These are phyloP conservation scores for Drosophila quinaria DNA, from an alignment of 2,888 invertebrate species.

Conservation along the genomic window DNA sequence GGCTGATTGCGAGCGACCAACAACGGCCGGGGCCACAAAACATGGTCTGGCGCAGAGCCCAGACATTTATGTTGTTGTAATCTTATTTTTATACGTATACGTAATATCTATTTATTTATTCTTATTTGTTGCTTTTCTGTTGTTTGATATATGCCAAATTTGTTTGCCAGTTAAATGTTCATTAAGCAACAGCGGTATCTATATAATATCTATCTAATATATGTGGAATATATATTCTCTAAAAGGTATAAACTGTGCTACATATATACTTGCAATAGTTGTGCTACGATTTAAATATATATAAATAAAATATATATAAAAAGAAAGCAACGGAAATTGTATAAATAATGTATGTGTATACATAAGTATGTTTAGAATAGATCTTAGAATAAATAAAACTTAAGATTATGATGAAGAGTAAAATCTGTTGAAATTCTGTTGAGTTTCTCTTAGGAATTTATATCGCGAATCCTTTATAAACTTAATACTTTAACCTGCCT, in stretches of 20 bases:
- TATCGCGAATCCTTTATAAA: background rate
- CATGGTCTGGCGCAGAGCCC: slow-evolving; percentile 81
- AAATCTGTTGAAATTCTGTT: background rate
- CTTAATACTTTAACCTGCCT: background rate
- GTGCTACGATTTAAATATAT: background rate
- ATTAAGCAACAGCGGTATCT: slow-evolving; percentile 26
- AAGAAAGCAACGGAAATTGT: slow-evolving; percentile 4
- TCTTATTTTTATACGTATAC: slow-evolving; percentile 70
- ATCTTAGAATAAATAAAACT: background rate
- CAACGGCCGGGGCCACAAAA: slow-evolving; percentile 52
- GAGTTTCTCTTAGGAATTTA: background rate
- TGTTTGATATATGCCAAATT: slow-evolving; percentile 48
- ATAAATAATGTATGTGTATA: background rate
- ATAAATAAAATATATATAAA: background rate
- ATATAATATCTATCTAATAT: background rate
- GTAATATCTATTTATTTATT: slow-evolving; percentile 60
- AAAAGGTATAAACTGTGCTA: slow-evolving; percentile 9
- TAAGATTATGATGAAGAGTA: background rate
- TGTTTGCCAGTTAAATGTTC: slow-evolving; percentile 57
- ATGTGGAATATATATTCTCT: slow-evolving; percentile 3
- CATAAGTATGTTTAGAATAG: background rate
- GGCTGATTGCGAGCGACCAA: slow-evolving; percentile 31
- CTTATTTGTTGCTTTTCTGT: slow-evolving; percentile 12
- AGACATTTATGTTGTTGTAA: slow-evolving; percentile 71
- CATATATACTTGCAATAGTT: background rate